Base-by-base conservation (phyloP, 2,113 vertebrate species). In the Rhombomys opimus region DNA sequence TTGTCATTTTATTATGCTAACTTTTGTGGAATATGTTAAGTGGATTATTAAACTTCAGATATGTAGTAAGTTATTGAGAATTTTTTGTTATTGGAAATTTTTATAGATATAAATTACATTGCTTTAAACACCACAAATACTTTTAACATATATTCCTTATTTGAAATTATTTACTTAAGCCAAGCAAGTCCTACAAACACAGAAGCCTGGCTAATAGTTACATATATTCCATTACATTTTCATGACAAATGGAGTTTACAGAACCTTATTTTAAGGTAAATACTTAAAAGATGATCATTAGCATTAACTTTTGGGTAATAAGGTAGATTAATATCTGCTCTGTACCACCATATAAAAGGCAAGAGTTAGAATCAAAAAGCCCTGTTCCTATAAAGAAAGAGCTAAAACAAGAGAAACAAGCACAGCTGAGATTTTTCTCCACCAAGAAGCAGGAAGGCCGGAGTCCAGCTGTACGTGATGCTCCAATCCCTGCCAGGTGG, bases 161-260 rank as follows among this genome's bases (percentile, higher is more conserved):
- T 91, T 81, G 50, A 91, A 76, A 61, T 90, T 65, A 65, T 88
- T 91, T 94, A 91, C 7, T 84, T 77, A 59, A 13, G 20, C 59
- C 32, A 32, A 96, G 50, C 46, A 46, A 46, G 46, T 76, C 50
- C 91, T 84, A 50, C 38, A 84, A 87, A 84, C 59, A 30, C n/a
- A 41, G 59, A 61, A 6, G 23, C 87, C 67, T 87, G 23, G 7
- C n/a, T 76, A 63, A 63, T 59, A 68, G 18, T 76, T 25, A 59
- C 76, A 76, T 61, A 30, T 54, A 73, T 27, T 72, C 41, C 30
- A 93, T 61, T 75, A 25, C 32, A 93, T 90, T 93, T 87, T 11
- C 30, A 93, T 70, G 67, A 63, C 86, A 81, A 82, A 61, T 68
- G 11, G 15, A 93, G 41, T 5, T 52, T 57, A 73, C 27, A 27